Evolutionary conservation across 2,113 vertebrate species (phyloP), one percentile per base, ranked within the genome.

Genomic region (Neoarius graeffei): DNA sequence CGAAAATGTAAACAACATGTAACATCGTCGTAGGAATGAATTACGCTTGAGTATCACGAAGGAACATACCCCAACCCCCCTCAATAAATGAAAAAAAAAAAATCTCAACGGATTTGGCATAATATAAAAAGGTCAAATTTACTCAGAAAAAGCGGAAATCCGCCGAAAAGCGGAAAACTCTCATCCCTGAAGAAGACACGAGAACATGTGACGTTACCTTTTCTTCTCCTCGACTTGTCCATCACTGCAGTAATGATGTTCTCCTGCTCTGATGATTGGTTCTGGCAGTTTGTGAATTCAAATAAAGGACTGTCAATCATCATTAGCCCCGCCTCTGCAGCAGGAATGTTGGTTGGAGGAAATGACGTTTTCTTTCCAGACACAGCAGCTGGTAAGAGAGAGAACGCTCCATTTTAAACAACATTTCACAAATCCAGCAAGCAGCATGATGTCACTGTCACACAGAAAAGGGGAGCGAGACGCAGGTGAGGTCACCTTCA

Each of bases 281-380:
- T 25, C 13, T 4, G n/a, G 8, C 19, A 62, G 42, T 60, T 73
- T 42, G 50, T 15, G 25, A 90, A 76, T 2, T 60, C 42, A 71
- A 85, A 89, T 27, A 87, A 73, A 5, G 89, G 86, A 42, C 86
- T 50, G 84, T 87, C 87, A 27, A 86, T 62, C 81, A 84, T 67
- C 57, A 85, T 64, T n/a, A 87, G 64, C 50, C 35, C 89, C 54
- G 20, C 76, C 81, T 83, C 60, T 27, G 15, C 62, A 23, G 20
- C 73, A n/a, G 82, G 84, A 17, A 50, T 17, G 5, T 50, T 52
- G 0, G 66, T 23, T 11, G 73, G 15, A 23, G 5, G 54, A 67
- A 71, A 56, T 48, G 11, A 30, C 15, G 1, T 1, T 2, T 66
- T 20, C 27, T 42, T 67, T 64, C 7, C 60, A 81, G 56, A 52